These are phyloP conservation scores for Pluvianellus socialis DNA, from an alignment of 2,113 vertebrate genomes.

Conservation along the genomic window DNA sequence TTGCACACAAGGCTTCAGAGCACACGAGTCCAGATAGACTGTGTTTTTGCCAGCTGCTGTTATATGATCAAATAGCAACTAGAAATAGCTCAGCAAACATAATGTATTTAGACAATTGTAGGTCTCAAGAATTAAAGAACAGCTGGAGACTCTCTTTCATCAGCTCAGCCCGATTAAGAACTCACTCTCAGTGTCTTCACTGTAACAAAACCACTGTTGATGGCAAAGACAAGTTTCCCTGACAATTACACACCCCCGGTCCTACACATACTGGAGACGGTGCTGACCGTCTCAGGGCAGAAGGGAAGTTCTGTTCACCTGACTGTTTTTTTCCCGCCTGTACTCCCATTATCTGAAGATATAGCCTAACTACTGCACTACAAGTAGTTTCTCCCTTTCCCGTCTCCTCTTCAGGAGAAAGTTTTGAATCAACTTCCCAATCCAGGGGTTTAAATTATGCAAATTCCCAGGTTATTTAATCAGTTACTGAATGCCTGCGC, in stretches of 20 bases:
- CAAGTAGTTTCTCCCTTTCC: background rate
- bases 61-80: background rate
- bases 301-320: background rate
- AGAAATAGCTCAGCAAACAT: background rate
- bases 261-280: background rate
- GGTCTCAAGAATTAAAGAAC: background rate
- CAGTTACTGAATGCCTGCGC: background rate
- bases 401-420: background rate
- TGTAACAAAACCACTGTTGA: background rate
- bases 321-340: fast-evolving
- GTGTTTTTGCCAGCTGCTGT: background rate
- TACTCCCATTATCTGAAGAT: background rate
- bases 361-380: background rate
- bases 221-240: background rate
- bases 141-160: background rate
- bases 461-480: background rate
- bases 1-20: background rate
- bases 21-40: background rate
- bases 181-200: background rate
- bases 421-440: background rate
- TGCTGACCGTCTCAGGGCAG: background rate
- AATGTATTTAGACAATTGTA: background rate
- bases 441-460: background rate
- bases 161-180: background rate
- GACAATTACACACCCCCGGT: background rate